These are phyloP conservation scores for Typhlichthys subterraneus DNA, from an alignment of 2,797 vertebrate genomes.

Conservation along the genomic window DNA sequence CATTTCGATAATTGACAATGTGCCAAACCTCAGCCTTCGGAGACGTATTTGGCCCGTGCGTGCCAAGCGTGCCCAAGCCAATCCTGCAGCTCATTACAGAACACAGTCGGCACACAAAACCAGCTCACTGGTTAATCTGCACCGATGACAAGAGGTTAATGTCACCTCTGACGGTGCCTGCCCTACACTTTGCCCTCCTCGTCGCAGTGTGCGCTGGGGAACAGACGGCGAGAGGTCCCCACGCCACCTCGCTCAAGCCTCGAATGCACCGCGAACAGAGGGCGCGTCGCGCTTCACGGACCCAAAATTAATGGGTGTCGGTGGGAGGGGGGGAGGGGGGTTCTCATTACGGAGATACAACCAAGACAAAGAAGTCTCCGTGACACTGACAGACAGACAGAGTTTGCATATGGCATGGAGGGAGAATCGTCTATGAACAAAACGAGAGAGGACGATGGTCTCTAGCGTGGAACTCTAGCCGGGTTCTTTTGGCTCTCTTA, in stretches of 20 bases:
- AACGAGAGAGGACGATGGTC: conserved; percentile 21
- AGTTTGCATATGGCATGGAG: neutral
- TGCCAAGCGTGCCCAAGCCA: conserved; percentile 36
- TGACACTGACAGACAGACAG: neutral
- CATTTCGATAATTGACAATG: conserved; percentile 32
- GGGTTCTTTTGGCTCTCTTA: conserved; percentile 11
- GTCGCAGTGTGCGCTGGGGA: conserved; percentile 61
- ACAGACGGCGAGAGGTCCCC: conserved; percentile 53
- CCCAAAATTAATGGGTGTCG: conserved; percentile 69
- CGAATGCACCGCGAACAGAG: conserved; percentile 53
- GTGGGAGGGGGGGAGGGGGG: conserved; percentile 13
- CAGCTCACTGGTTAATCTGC: conserved; percentile 58
- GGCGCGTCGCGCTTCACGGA: conserved; percentile 67
- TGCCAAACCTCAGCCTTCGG: conserved; percentile 25
- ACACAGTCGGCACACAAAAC: conserved; percentile 66
- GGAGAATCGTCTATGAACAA: conserved; percentile 18
- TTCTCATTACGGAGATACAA: conserved; percentile 63
- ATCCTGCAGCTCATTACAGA: conserved; percentile 53
- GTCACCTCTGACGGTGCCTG: conserved; percentile 49
- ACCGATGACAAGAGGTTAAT: conserved; percentile 66
- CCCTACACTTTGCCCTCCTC: conserved; percentile 48
- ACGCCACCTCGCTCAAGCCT: conserved; percentile 48
- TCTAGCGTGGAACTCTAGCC: conserved; percentile 12
- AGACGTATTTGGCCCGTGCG: conserved; percentile 20
- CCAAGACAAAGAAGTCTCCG: conserved; percentile 54